Evolutionary conservation across 2,113 vertebrate species (phyloP).

Genomic region (Urocitellus parryii): DNA sequence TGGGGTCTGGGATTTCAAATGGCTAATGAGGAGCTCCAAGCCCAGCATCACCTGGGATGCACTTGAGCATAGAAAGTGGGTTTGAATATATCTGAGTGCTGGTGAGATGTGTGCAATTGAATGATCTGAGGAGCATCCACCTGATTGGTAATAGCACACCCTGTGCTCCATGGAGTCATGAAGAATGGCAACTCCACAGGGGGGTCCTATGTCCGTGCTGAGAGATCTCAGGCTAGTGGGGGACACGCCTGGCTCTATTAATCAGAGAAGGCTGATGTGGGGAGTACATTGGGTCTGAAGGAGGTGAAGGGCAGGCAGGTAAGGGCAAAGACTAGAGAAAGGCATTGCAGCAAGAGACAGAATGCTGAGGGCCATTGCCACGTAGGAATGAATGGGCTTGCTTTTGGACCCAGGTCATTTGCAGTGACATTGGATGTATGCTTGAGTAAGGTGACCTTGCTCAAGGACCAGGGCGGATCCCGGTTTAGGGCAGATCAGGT

Average conservation of each 20-base stretch:
- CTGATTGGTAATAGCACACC: background rate
- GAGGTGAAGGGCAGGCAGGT: background rate
- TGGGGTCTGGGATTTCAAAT: background rate
- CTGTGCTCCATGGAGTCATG: background rate
- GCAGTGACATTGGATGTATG: too few species aligned
- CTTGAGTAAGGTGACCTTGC: too few species aligned
- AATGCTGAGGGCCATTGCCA: too few species aligned
- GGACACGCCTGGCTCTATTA: background rate
- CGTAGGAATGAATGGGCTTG: too few species aligned
- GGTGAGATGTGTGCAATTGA: background rate
- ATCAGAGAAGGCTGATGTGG: background rate
- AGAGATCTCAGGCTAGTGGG: background rate
- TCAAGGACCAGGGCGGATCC: too few species aligned
- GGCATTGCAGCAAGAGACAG: background rate
- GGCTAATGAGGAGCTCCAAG: background rate
- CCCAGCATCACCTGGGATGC: too few species aligned
- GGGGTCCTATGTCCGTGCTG: fast-evolving
- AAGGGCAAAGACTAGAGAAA: background rate
- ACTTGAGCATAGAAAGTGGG: background rate
- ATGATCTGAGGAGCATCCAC: fast-evolving
- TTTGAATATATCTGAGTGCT: fast-evolving
- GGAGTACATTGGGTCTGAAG: background rate
- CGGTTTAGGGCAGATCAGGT: too few species aligned
- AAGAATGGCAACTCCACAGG: background rate
- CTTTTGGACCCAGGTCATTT: too few species aligned